Base-by-base conservation (phyloP, 30 jellyfish, hydroid and myxozoan genomes). In the Calvadosia cruxmelitensis region DNA sequence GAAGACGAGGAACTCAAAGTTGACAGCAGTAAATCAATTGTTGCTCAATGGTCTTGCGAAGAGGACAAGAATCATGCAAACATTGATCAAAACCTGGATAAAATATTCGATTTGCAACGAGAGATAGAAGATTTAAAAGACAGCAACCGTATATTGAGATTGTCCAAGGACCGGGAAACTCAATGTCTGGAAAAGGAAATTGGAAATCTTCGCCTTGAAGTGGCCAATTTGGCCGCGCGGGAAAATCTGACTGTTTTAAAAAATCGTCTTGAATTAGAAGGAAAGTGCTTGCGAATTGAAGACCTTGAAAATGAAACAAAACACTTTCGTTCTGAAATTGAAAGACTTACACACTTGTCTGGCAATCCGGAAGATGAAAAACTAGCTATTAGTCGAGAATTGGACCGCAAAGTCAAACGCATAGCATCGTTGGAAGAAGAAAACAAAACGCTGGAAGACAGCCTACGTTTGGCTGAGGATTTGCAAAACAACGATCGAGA, bases 401-500 rank as follows among this genome's bases (percentile, higher is more conserved):
- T 86, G 64, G 80, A 74, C 28, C 66, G 94, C 51, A 81, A 90
- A 49, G 62, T 70, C 42, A 70, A 70, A 51, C 31, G 82, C 34
- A 63, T 74, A 2, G 71, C 27, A 42, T 33, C 76, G 34, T 66
- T 86, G 30, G 96, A 86, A 66, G 96, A 86, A 24, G 96, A 86
- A 48, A 86, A 86, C 52, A 53, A 81, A 53, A 63, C 93, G 0
- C 31, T 81, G 63, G 96, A 86, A 49, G 96, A 79, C 61, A 63
- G 96, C 1, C 52, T 79, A 49, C 66, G 66, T 25, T 78, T 86
- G 1, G 96, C 96, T 7, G 96, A 86, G 53, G 96, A 86, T 53
- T 61, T 86, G 24, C 96, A 86, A 64, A 72, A 69, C 25, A 86
- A 86, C 33, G 96, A 86, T 53, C 36, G 94, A 12, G 96, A 86